phyloP scores from a whole-genome alignment of 2,888 invertebrate species.

The Drosophila macrospina region DNA sequence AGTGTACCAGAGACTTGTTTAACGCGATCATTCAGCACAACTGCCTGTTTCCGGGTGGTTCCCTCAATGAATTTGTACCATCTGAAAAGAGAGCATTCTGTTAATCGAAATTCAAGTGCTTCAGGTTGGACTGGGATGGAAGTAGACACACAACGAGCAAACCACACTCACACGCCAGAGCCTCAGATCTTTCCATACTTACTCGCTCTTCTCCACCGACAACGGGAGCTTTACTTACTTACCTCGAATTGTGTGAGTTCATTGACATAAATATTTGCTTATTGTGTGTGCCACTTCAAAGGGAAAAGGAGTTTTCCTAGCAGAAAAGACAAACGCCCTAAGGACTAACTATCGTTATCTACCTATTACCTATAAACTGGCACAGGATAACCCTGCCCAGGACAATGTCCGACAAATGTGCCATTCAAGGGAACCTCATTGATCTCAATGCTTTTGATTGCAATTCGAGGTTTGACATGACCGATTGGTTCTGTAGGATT shows the following conservation, averaged over 20 bases:
- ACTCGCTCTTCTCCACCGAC: neutral
- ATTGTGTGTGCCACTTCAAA: conserved; percentile 48
- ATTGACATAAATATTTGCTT: conserved; percentile 45
- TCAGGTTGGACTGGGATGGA: conserved; percentile 16
- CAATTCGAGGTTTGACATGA: conserved; percentile 83
- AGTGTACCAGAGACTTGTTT: conserved; percentile 97
- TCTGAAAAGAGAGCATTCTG: conserved; percentile 87
- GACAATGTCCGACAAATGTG: conserved; percentile 86
- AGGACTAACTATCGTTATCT: conserved; percentile 15
- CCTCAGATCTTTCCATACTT: neutral
- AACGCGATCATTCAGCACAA: conserved; percentile 94
- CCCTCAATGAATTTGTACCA: conserved; percentile 98
- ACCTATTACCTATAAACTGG: conserved; percentile 91
- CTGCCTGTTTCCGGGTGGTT: conserved; percentile 93
- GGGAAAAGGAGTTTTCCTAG: conserved; percentile 29
- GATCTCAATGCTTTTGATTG: conserved; percentile 83
- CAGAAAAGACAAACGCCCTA: conserved; percentile 32
- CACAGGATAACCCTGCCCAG: conserved; percentile 89
- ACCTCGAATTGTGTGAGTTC: conserved; percentile 10
- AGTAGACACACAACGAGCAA: conserved; percentile 8
- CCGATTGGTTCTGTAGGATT: conserved; percentile 82
- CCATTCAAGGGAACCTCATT: conserved; percentile 72
- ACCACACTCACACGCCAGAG: neutral
- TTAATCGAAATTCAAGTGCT: conserved; percentile 15
- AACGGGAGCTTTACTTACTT: neutral